Base-by-base conservation (phyloP, 1,140 invertebrate genomes). In the Pristionchus pacificus region DNA sequence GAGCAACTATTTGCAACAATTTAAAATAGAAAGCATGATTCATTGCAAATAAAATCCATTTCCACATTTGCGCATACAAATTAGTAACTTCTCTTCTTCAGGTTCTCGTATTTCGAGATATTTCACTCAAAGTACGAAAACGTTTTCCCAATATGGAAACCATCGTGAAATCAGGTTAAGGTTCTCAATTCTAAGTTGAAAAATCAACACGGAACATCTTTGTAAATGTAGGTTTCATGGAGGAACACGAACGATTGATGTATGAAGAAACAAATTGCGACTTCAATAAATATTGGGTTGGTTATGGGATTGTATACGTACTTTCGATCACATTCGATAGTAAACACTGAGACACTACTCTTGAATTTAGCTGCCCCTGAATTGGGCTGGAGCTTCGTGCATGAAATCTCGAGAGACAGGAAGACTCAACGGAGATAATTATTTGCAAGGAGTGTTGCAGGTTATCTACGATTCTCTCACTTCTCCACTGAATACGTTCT, bases 141-240 rank as follows among this genome's bases (percentile, higher is more conserved):
- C 72, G 80, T 28, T 80, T 79, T 58, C 80, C 80, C 0, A 80
- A 84, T 10, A 68, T 84, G 63, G 80, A 84, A 24, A 77, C 82
- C 13, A 62, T 82, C 6, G 74, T 81, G 24, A 77, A 78, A 15
- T 75, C 79, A 24, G 79, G 78, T 80, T n/a, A n/a, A n/a, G n/a
- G n/a, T n/a, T n/a, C n/a, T n/a, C n/a, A n/a, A n/a, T n/a, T n/a
- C 38, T 10, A 49, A 6, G 38, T 49, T 49, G 38, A 49, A 49
- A 49, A 49, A 49, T 49, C 38, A 19, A 6, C 6, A 6, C 38
- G 38, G 6, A 10, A 19, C 38, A 10, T 19, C 19, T 49, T 49
- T 49, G 6, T 49, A 10, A 49, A 10, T 49, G 6, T 27, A 80
- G 79, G 80, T 31, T 73, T 82, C 25, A 32, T 84, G 19, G 71